Conservation (phyloP, 2,113 vertebrate species). For the Furnarius figulus region DNA sequence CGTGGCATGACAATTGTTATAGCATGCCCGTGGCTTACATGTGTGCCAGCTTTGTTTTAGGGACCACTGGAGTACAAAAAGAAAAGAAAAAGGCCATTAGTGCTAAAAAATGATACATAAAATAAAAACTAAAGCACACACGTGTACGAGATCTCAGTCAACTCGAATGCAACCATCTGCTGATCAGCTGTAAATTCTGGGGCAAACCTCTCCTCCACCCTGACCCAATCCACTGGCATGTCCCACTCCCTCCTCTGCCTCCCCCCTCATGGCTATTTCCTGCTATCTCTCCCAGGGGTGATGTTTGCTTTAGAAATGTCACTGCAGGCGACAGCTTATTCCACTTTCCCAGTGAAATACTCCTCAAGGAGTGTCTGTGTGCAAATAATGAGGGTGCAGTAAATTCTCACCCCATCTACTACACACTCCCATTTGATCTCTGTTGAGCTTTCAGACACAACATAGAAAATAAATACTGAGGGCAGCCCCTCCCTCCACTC, state of each 20-base stretch:
- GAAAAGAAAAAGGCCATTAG: neutral
- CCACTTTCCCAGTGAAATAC: constrained; percentile 15
- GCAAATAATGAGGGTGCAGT: neutral
- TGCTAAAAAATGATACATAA: neutral
- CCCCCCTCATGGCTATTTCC: neutral
- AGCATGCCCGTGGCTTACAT: neutral
- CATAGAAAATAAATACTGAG: neutral
- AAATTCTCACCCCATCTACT: neutral
- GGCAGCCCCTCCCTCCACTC: neutral
- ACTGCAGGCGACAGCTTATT: neutral
- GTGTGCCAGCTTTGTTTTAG: neutral
- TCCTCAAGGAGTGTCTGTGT: neutral
- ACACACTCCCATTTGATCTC: neutral
- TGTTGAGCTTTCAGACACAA: neutral
- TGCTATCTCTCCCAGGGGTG: neutral
- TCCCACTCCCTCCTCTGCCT: neutral
- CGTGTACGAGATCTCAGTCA: fast-evolving
- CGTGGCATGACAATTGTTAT: neutral
- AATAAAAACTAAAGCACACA: neutral
- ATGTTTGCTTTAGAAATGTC: neutral
- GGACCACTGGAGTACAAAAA: neutral
- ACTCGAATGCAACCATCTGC: neutral
- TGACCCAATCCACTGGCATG: neutral
- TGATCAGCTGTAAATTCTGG: neutral
- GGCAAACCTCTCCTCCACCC: neutral